A percentile compares a stretch with the other conserved stretches of the same genome.
Conservation (phyloP, 2,797 vertebrate species). For the Dendrocincla tyrannina region DNA sequence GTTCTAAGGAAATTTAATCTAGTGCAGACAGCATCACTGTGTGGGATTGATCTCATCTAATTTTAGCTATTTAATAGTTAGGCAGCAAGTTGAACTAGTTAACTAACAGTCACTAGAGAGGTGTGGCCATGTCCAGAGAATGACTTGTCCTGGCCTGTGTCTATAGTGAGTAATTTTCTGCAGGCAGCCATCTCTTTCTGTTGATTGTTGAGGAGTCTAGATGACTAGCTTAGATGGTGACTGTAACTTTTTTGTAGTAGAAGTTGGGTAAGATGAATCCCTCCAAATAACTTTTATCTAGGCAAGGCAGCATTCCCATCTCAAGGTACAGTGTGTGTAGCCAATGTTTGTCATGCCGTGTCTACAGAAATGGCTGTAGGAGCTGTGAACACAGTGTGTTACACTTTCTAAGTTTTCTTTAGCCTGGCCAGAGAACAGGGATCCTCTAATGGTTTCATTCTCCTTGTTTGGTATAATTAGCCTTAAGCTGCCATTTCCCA, state of each 20-base stretch:
- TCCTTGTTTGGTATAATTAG: background rate
- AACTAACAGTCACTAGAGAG: background rate
- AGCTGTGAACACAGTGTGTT: background rate
- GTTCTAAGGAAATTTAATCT: background rate
- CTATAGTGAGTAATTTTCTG: background rate
- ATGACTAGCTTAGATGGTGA: slow-evolving; percentile 1
- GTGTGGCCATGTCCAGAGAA: background rate
- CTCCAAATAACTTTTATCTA: background rate
- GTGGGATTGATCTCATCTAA: background rate
- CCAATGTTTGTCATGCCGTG: background rate
- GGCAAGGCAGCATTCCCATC: background rate
- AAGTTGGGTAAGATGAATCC: background rate
- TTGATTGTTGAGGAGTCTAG: background rate
- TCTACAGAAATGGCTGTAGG: background rate
- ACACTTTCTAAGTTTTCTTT: background rate
- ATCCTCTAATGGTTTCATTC: background rate
- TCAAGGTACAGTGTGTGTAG: background rate
- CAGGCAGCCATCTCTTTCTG: background rate
- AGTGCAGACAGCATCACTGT: background rate
- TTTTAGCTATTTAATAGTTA: slow-evolving; percentile 32
- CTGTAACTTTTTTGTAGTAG: background rate
- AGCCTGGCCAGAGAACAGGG: background rate
- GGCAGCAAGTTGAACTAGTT: background rate
- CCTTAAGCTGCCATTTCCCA: background rate
- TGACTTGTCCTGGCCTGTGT: background rate